Percentiles rank a stretch among this genome's conserved stretches.
Conservation (phyloP, 2,113 vertebrate species). For the Natator depressus region DNA sequence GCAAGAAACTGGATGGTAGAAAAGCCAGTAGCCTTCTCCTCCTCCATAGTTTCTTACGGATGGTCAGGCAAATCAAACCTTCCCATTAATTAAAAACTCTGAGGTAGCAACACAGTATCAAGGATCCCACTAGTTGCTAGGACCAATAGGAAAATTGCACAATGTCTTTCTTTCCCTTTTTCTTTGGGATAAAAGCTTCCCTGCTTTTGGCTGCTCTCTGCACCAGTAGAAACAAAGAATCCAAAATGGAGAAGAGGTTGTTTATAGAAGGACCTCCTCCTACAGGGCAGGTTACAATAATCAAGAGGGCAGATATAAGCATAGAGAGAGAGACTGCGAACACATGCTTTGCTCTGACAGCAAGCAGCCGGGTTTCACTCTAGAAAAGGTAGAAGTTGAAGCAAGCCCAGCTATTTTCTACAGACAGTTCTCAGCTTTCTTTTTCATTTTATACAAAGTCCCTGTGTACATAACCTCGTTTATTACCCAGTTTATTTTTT, state of each 20-base stretch:
- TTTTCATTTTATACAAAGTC: slow-evolving; percentile 22
- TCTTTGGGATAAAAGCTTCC: not conserved
- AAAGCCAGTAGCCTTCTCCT: not conserved
- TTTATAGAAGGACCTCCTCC: not conserved
- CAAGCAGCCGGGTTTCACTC: not conserved
- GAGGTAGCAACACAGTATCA: not conserved
- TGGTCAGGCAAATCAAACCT: not conserved
- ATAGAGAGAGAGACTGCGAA: not conserved
- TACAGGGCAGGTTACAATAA: not conserved
- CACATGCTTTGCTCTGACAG: not conserved
- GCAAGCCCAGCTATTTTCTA: not conserved
- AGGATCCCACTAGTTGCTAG: not conserved
- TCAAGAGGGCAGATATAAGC: not conserved
- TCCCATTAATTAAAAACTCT: not conserved
- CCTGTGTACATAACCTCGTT: not conserved
- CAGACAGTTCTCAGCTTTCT: not conserved
- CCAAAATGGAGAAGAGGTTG: not conserved
- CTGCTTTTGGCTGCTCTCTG: not conserved
- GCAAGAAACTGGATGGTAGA: not conserved
- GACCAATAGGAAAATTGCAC: not conserved
- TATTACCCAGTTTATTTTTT: not conserved
- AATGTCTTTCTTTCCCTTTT: not conserved
- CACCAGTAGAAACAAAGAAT: not conserved
- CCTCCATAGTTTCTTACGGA: not conserved
- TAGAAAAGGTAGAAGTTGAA: not conserved